Percentiles rank a stretch among this genome's conserved stretches.
These are phyloP conservation scores for Ammospiza caudacuta DNA, from an alignment of 2,113 vertebrate species.

Conservation along the genomic window DNA sequence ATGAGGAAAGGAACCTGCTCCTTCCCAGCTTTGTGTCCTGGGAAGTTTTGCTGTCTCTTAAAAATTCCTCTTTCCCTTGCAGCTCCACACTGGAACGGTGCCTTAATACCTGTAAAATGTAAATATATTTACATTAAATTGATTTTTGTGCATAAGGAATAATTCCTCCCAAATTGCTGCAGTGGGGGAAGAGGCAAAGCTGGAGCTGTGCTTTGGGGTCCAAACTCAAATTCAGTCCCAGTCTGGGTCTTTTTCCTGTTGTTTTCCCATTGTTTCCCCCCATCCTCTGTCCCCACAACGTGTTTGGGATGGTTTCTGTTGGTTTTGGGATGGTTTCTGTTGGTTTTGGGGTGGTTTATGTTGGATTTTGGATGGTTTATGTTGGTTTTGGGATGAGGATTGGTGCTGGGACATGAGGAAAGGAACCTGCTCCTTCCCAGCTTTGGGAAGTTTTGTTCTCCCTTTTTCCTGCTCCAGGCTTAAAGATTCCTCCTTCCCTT, in stretches of 20 bases:
- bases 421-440: neutral
- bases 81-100: too few species aligned
- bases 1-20: neutral
- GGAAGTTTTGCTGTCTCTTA: neutral
- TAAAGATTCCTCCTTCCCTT: neutral
- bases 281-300: fast-evolving
- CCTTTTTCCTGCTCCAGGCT: neutral
- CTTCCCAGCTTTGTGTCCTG: neutral
- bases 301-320: fast-evolving
- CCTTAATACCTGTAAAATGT: fast-evolving
- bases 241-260: neutral
- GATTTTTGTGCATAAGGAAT: fast-evolving
- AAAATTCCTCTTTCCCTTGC: neutral
- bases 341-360: neutral
- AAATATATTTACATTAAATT: neutral
- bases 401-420: neutral
- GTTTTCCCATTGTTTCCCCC: neutral
- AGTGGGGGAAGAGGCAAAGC: too few species aligned
- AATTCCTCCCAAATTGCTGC: neutral
- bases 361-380: neutral
- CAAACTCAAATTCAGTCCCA: fast-evolving
- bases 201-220: too few species aligned
- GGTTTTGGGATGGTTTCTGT: fast-evolving
- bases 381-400: neutral
- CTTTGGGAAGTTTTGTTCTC: neutral